phyloP scores from a whole-genome alignment of 2,113 vertebrate species.

The Corapipo altera region DNA sequence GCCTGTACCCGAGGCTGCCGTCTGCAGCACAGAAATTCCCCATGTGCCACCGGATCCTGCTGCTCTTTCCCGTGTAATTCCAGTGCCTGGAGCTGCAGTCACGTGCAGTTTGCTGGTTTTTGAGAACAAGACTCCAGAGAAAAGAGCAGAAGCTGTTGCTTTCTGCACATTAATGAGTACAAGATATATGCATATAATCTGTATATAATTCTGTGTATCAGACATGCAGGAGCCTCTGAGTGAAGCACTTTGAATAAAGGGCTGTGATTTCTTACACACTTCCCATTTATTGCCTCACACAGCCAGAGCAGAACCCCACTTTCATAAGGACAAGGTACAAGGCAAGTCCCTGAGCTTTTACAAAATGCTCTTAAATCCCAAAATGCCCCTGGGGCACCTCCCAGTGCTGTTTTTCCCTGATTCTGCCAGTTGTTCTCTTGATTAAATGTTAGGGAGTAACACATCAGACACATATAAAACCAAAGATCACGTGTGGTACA shows the following conservation, averaged over 20 bases:
- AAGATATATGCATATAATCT: background rate
- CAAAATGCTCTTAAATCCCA: background rate
- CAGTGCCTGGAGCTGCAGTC: background rate
- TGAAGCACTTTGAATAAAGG: background rate
- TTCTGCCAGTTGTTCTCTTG: background rate
- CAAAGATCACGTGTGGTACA: fast-evolving
- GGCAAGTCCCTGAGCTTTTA: background rate
- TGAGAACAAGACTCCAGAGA: background rate
- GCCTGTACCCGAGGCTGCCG: fast-evolving
- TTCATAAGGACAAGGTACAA: background rate
- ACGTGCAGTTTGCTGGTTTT: background rate
- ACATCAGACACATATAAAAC: background rate
- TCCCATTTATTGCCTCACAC: background rate
- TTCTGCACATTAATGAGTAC: background rate
- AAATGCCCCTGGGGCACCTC: background rate
- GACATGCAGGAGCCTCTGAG: background rate
- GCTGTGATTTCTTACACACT: background rate
- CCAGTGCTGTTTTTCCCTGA: fast-evolving
- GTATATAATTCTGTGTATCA: background rate
- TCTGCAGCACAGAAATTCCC: background rate
- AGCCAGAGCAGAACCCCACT: background rate
- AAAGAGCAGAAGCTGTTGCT: background rate
- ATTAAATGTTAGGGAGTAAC: background rate
- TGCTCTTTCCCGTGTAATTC: fast-evolving
- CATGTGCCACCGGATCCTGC: background rate